A percentile compares a stretch with the other conserved stretches of the same genome.
Evolutionary conservation across 1,140 invertebrate species (phyloP).

Genomic region (Antheraea pernyi): DNA sequence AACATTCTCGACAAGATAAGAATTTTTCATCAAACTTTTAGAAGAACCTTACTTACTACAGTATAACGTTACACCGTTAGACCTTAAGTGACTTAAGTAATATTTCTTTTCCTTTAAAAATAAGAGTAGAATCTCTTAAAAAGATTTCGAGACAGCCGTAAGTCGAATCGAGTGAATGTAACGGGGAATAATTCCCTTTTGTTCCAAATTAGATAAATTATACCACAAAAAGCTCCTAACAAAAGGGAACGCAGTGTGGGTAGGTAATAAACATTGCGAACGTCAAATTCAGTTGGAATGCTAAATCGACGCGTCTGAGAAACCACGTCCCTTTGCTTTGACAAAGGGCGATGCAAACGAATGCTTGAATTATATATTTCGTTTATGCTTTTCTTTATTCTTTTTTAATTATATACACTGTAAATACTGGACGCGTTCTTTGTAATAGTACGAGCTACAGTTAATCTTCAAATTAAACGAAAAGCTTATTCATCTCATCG

Average conservation of each 20-base stretch:
- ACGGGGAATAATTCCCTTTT: slow-evolving; percentile 42
- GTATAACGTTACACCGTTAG: slow-evolving; percentile 12
- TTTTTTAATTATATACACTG: background rate
- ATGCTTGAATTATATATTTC: background rate
- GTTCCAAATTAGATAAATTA: slow-evolving; percentile 64
- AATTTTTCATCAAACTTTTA: slow-evolving; percentile 16
- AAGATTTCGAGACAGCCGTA: slow-evolving; percentile 16
- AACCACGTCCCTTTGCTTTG: slow-evolving; percentile 18
- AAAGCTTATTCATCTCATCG: too few species aligned
- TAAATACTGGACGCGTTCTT: too few species aligned
- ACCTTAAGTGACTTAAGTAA: background rate
- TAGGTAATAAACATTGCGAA: slow-evolving; percentile 55
- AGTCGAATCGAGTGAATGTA: slow-evolving; percentile 27
- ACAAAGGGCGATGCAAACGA: background rate
- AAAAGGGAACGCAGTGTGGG: slow-evolving; percentile 36
- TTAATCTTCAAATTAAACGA: too few species aligned
- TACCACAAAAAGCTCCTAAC: slow-evolving; percentile 52
- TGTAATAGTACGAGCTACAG: too few species aligned
- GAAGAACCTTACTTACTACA: slow-evolving; percentile 4
- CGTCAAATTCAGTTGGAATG: slow-evolving; percentile 59
- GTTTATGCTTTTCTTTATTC: background rate
- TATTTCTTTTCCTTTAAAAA: slow-evolving; percentile 7
- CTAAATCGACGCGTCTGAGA: slow-evolving; percentile 47
- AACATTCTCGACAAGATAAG: slow-evolving; percentile 21
- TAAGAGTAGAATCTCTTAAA: slow-evolving; percentile 2